Conservation (phyloP, 2,797 vertebrate genomes). For the Capromys pilorides region DNA sequence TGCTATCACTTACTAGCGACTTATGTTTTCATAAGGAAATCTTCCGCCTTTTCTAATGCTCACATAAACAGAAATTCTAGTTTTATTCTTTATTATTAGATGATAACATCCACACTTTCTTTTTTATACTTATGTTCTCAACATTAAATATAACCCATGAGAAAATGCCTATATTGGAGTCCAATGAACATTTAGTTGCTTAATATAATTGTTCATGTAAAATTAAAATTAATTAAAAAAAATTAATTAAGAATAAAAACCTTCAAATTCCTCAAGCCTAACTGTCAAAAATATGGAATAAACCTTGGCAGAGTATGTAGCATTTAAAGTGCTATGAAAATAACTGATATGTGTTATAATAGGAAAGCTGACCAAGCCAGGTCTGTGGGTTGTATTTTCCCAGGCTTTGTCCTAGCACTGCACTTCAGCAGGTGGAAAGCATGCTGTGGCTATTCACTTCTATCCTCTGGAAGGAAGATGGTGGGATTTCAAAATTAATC, state of each 20-base stretch:
- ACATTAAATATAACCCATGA: background rate
- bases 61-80: background rate
- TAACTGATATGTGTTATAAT: constrained; percentile 5
- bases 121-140: background rate
- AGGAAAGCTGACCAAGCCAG: constrained; percentile 38
- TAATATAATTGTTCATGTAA: background rate
- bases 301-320: background rate
- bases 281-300: constrained; percentile 28
- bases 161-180: background rate
- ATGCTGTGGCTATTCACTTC: constrained; percentile 52
- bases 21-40: background rate
- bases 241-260: constrained; percentile 27
- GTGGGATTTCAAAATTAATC: constrained; percentile 79
- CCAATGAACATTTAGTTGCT: background rate
- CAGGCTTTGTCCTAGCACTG: constrained; percentile 66
- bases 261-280: background rate
- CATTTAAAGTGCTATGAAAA: constrained; percentile 31
- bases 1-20: background rate
- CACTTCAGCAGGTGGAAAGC: constrained; percentile 70
- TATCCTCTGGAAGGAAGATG: constrained; percentile 66
- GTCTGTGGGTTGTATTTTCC: constrained; percentile 53
- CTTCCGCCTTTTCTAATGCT: background rate
- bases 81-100: background rate
- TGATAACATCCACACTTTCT: background rate
- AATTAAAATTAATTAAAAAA: constrained; percentile 17